Conservation (phyloP, 2,888 invertebrate genomes). For the Plemyria rubiginata region DNA sequence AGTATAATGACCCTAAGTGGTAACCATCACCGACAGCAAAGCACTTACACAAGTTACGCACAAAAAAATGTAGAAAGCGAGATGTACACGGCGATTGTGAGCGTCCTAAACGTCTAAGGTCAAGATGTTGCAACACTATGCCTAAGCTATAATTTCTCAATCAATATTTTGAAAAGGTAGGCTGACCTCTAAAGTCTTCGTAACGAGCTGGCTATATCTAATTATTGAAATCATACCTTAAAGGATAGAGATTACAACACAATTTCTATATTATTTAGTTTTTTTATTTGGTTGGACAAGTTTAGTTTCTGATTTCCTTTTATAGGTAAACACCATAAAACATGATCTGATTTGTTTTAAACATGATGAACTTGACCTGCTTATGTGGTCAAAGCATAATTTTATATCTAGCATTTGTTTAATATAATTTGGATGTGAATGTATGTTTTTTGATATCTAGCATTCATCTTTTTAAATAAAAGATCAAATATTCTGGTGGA, state of each 20-base stretch:
- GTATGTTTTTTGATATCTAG: too few species aligned
- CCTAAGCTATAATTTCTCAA: background rate
- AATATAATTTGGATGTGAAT: too few species aligned
- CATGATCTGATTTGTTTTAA: slow-evolving; percentile 15
- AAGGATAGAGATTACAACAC: slow-evolving; percentile 6
- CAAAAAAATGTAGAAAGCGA: too few species aligned
- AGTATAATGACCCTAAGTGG: too few species aligned
- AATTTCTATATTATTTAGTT: slow-evolving; percentile 6
- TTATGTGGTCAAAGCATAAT: slow-evolving; percentile 1
- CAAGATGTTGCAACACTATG: background rate
- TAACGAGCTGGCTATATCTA: background rate
- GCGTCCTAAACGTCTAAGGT: too few species aligned
- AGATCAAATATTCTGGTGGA: background rate
- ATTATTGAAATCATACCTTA: background rate
- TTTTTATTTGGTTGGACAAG: background rate
- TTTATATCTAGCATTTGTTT: too few species aligned
- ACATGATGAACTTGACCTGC: slow-evolving; percentile 33
- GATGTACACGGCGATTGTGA: too few species aligned
- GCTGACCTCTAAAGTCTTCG: slow-evolving; percentile 4
- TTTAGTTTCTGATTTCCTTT: too few species aligned
- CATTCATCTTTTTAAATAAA: too few species aligned
- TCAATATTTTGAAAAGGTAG: slow-evolving; percentile 1
- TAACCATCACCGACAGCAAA: too few species aligned
- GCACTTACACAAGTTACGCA: too few species aligned
- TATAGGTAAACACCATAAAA: too few species aligned